Conservation (phyloP, 1,140 invertebrate species). For the Hermetia illucens region DNA sequence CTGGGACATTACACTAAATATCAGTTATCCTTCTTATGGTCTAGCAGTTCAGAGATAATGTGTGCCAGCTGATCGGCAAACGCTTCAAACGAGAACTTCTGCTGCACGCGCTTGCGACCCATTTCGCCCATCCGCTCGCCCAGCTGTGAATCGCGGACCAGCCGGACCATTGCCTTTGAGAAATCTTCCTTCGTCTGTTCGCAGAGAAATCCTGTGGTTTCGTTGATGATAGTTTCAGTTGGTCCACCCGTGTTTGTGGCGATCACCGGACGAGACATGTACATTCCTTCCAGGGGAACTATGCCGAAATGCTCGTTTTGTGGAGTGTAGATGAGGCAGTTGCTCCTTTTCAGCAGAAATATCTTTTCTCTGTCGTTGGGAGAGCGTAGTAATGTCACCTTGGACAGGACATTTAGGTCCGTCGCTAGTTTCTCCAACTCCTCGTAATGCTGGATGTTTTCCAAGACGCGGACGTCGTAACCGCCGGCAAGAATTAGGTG, state of each 20-base stretch:
- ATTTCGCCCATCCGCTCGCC: conserved; percentile 49
- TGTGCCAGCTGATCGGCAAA: conserved; percentile 54
- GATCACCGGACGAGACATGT: conserved; percentile 79
- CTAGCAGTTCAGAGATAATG: conserved; percentile 34
- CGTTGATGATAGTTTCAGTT: conserved; percentile 78
- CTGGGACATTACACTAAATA: too few species aligned
- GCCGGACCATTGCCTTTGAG: conserved; percentile 57
- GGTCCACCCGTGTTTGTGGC: conserved; percentile 93
- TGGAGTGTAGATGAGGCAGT: conserved; percentile 87
- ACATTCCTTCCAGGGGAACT: conserved; percentile 98
- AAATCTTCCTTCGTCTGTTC: conserved; percentile 53
- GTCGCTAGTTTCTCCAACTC: conserved; percentile 42
- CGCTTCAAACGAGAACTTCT: conserved; percentile 65
- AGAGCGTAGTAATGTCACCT: conserved; percentile 73
- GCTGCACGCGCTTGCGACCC: conserved; percentile 54
- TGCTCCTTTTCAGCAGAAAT: conserved; percentile 55
- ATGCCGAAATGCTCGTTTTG: conserved; percentile 98
- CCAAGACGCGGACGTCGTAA: conserved; percentile 77
- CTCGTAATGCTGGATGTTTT: conserved; percentile 80
- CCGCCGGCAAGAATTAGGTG: conserved; percentile 93
- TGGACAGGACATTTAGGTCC: conserved; percentile 51
- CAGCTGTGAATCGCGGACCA: conserved; percentile 44
- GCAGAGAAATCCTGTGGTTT: conserved; percentile 82
- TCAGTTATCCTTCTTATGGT: conserved; percentile 10
- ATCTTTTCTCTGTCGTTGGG: conserved; percentile 75